Evolutionary conservation across 2,888 invertebrate genomes (phyloP).

Genomic region (Coecobrya sp.): DNA sequence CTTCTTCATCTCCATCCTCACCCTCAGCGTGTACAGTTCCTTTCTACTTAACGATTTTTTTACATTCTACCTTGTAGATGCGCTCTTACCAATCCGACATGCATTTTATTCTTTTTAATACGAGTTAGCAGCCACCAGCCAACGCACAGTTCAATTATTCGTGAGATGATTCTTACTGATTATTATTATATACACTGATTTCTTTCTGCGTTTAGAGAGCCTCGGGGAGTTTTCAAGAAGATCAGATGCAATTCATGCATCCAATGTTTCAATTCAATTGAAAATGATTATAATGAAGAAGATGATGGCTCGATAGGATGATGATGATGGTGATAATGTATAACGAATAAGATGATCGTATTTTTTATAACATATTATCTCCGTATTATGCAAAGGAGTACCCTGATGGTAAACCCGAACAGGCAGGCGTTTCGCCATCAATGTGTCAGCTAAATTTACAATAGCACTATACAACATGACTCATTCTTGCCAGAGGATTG

Average conservation of each 20-base stretch:
- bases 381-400: neutral
- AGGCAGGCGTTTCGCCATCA: slow-evolving; percentile 55
- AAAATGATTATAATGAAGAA: slow-evolving; percentile 60
- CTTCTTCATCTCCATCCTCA: neutral
- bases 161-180: slow-evolving; percentile 62
- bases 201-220: neutral
- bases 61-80: neutral
- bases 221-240: slow-evolving; percentile 34
- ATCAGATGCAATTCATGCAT: slow-evolving; percentile 27
- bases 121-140: slow-evolving; percentile 35
- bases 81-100: neutral
- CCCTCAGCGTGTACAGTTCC: too few species aligned
- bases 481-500: slow-evolving; percentile 47
- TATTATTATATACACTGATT: slow-evolving; percentile 29
- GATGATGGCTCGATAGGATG: slow-evolving; percentile 7
- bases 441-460: slow-evolving; percentile 57
- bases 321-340: slow-evolving; percentile 43
- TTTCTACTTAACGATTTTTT: neutral
- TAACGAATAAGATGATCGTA: slow-evolving; percentile 43
- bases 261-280: slow-evolving; percentile 56
- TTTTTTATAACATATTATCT: neutral
- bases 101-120: neutral
- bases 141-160: slow-evolving; percentile 62
- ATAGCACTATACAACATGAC: slow-evolving; percentile 49
- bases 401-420: neutral